Percentiles rank a stretch among this genome's conserved stretches.
Evolutionary conservation across 2,113 vertebrate genomes (phyloP).

Genomic region (Setophaga petechia): DNA sequence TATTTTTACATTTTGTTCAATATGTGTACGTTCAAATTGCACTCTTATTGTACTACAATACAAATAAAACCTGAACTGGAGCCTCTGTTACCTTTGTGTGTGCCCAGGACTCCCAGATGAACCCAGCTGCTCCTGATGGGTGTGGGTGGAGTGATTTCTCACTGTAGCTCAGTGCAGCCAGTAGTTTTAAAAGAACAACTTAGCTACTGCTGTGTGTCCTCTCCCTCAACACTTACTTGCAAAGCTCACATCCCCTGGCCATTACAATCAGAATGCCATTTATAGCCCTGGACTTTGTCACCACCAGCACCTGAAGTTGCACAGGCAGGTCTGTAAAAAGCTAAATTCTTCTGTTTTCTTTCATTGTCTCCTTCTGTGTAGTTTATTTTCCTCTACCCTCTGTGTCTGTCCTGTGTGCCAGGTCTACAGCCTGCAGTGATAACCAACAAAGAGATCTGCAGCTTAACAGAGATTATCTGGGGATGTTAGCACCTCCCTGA

Average conservation of each 20-base stretch:
- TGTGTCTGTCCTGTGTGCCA: neutral
- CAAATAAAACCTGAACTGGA: slow-evolving; percentile 76
- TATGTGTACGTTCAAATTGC: slow-evolving; percentile 76
- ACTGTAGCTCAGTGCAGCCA: neutral
- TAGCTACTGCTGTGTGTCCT: neutral
- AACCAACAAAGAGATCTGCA: neutral
- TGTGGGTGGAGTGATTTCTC: neutral
- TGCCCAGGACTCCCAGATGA: slow-evolving; percentile 1
- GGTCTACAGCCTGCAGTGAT: neutral
- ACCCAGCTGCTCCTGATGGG: neutral
- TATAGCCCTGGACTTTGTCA: neutral
- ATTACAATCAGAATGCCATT: neutral
- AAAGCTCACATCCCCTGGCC: neutral
- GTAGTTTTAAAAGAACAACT: neutral
- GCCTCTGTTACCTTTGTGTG: slow-evolving; percentile 44
- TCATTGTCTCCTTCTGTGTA: neutral
- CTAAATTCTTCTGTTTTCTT: neutral
- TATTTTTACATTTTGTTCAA: slow-evolving; percentile 74
- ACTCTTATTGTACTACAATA: slow-evolving; percentile 72
- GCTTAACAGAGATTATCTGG: neutral
- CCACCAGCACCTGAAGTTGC: neutral
- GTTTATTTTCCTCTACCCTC: neutral
- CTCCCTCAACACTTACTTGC: neutral
- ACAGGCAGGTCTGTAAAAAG: neutral
- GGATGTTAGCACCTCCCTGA: neutral